These are phyloP conservation scores for Vannuccia rotundouncinata DNA, from an alignment of 2,888 invertebrate species.

Conservation along the genomic window DNA sequence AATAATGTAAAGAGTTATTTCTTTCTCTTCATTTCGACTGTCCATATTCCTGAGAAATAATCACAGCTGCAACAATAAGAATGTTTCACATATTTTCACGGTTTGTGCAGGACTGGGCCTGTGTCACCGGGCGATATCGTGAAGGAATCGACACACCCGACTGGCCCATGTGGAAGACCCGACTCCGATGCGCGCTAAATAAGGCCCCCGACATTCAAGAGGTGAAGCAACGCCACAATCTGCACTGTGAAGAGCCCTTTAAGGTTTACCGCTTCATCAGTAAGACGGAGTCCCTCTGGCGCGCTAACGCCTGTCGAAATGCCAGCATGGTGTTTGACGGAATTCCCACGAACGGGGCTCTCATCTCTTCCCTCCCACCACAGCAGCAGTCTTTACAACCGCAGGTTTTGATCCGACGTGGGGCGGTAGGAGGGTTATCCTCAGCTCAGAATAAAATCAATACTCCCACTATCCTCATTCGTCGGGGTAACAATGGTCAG, in stretches of 20 bases:
- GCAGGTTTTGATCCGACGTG: too few species aligned
- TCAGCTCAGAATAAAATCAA: background rate
- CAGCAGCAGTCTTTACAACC: background rate
- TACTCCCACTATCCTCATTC: background rate
- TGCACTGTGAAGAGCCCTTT: constrained; percentile 46
- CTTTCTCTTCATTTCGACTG: too few species aligned
- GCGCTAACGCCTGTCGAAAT: constrained; percentile 24
- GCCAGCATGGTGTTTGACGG: constrained; percentile 36
- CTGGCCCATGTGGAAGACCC: constrained; percentile 52
- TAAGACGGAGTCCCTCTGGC: constrained; percentile 33
- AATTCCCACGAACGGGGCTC: background rate
- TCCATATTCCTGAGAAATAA: too few species aligned
- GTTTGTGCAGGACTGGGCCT: constrained; percentile 51
- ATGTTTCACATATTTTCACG: too few species aligned
- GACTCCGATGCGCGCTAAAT: constrained; percentile 54
- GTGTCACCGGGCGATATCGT: constrained; percentile 44
- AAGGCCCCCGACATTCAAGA: constrained; percentile 52
- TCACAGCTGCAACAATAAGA: too few species aligned
- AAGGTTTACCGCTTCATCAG: constrained; percentile 46
- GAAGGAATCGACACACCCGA: constrained; percentile 47
- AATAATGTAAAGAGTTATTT: too few species aligned
- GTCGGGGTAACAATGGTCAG: too few species aligned
- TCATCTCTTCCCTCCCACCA: background rate
- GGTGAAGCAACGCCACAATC: constrained; percentile 44
- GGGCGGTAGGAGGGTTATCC: background rate